Evolutionary conservation across 1,140 invertebrate genomes (phyloP).

Genomic region (Calycopis cecrops): DNA sequence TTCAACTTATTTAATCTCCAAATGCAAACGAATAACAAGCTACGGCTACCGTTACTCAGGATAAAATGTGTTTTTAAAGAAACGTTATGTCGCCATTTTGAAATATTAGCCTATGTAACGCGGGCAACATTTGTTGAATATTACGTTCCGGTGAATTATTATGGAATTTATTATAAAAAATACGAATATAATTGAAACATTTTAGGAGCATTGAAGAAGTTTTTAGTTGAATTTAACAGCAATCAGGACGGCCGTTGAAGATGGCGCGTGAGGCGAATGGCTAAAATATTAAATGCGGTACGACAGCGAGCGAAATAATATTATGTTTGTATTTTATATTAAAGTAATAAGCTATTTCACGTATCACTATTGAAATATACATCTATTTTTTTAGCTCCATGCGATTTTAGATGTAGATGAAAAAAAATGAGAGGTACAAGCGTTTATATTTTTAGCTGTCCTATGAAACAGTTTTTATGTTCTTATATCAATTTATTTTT

Average conservation of each 20-base stretch:
- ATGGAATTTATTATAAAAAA: constrained; percentile 19
- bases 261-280: constrained; percentile 62
- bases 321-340: constrained; percentile 6
- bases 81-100: constrained; percentile 27
- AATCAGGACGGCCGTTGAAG: constrained; percentile 68
- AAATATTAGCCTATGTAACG: constrained; percentile 34
- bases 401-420: too few relatives aligned
- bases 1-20: constrained; percentile 67
- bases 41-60: constrained; percentile 32
- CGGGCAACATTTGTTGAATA: constrained; percentile 24
- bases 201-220: constrained; percentile 67
- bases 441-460: too few relatives aligned
- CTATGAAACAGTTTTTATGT: too few relatives aligned
- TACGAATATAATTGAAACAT: constrained; percentile 62
- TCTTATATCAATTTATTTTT: too few relatives aligned
- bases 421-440: too few relatives aligned
- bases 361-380: too few relatives aligned
- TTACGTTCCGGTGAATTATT: constrained; percentile 14
- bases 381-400: too few relatives aligned
- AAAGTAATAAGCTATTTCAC: too few relatives aligned
- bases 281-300: constrained; percentile 66
- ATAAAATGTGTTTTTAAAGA: constrained; percentile 34
- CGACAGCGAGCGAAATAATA: constrained; percentile 33
- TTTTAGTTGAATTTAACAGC: constrained; percentile 73
- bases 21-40: constrained; percentile 49